Percentiles rank a stretch among this genome's conserved stretches.
Conservation (phyloP, 64 coral and sea anemone species). For the Acropora yongei region DNA sequence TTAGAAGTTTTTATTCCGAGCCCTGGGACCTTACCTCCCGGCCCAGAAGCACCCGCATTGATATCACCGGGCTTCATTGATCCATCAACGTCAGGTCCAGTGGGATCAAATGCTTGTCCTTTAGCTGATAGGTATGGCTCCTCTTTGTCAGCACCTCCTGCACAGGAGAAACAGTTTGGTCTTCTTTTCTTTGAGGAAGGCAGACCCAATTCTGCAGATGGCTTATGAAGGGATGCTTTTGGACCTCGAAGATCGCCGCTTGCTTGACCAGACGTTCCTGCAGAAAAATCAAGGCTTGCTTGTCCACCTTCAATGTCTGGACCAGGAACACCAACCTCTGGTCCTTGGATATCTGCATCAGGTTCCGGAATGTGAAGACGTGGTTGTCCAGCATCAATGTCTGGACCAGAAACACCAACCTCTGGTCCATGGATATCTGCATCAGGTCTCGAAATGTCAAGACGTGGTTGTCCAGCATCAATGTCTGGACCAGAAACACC, state of each 20-base stretch:
- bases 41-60: background rate
- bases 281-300: too few species aligned
- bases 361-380: too few species aligned
- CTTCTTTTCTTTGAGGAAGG: conserved; percentile 17
- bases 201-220: conserved; percentile 8
- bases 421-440: background rate
- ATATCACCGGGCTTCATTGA: background rate
- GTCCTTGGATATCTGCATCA: too few species aligned
- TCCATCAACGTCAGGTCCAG: background rate
- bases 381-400: too few species aligned
- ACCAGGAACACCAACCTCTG: background rate
- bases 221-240: background rate
- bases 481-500: too few species aligned
- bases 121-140: background rate
- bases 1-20: too few species aligned
- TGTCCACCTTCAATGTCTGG: background rate
- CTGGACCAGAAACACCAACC: background rate
- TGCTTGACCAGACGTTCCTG: background rate
- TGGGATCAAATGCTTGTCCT: background rate
- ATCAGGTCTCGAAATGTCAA: background rate
- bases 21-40: too few species aligned
- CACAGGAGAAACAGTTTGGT: background rate
- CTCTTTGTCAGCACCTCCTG: conserved; percentile 17
- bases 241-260: background rate
- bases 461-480: background rate